phyloP scores from a whole-genome alignment of 1,140 invertebrate genomes.

The Caenorhabditis elegans region WBcel235 BX284604.4:5809501-5810000 shows the following conservation, averaged over 20 bases:
- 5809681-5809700: background rate
- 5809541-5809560: too few relatives aligned
- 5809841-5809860: slow-evolving; percentile 15
- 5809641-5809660: too few relatives aligned
- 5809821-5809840: slow-evolving; percentile 22
- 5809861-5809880: background rate
- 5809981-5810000: background rate
- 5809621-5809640: too few relatives aligned
- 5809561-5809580: too few relatives aligned
- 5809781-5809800: background rate
- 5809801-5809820: slow-evolving; percentile 8
- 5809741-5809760: slow-evolving; percentile 32
- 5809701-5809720: background rate
- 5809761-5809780: too few relatives aligned
- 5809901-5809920: background rate
- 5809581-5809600: too few relatives aligned
- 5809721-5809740: slow-evolving; percentile 12
- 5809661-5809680: slow-evolving; percentile 25
- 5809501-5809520: too few relatives aligned
- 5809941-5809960: background rate
- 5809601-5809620: too few relatives aligned
- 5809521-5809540: too few relatives aligned
- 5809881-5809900: slow-evolving; percentile 1
- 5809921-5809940: background rate
- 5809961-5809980: background rate